These are phyloP conservation scores for Sceloporus undulatus DNA, from an alignment of 2,113 vertebrate genomes.

Conservation along the genomic window DNA sequence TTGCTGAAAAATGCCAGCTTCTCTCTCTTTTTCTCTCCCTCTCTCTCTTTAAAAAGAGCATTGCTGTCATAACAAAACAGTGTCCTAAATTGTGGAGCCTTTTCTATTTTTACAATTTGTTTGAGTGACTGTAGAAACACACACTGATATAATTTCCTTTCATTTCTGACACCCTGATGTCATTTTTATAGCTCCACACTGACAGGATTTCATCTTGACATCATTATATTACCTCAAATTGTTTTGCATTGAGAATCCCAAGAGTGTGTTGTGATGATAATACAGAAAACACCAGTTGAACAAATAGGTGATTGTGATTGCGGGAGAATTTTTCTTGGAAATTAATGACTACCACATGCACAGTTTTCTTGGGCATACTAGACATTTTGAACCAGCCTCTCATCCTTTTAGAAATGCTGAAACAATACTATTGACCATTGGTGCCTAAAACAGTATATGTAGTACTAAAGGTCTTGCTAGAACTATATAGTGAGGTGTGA, in stretches of 20 bases:
- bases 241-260: slow-evolving; percentile 62
- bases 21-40: slow-evolving; percentile 45
- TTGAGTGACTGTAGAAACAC: slow-evolving; percentile 73
- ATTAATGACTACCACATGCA: slow-evolving; percentile 17
- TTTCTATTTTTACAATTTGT: slow-evolving; percentile 72
- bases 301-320: slow-evolving; percentile 53
- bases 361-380: slow-evolving; percentile 33
- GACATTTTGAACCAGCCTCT: neutral
- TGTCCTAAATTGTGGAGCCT: slow-evolving; percentile 67
- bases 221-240: slow-evolving; percentile 74
- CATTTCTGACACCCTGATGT: slow-evolving; percentile 78
- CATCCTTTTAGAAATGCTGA: slow-evolving; percentile 20
- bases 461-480: neutral
- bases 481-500: neutral
- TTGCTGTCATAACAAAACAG: slow-evolving; percentile 80
- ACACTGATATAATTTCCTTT: slow-evolving; percentile 75
- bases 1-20: slow-evolving; percentile 61
- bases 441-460: neutral
- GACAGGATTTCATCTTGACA: slow-evolving; percentile 80
- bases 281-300: slow-evolving; percentile 67
- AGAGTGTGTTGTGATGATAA: slow-evolving; percentile 52
- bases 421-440: neutral
- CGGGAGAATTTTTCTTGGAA: slow-evolving; percentile 34
- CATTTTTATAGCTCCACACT: slow-evolving; percentile 70
- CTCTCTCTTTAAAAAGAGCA: slow-evolving; percentile 45